Evolutionary conservation across 2,797 vertebrate species (phyloP), one percentile per base, ranked within the genome.

Genomic region (Protonibea diacanthus): DNA sequence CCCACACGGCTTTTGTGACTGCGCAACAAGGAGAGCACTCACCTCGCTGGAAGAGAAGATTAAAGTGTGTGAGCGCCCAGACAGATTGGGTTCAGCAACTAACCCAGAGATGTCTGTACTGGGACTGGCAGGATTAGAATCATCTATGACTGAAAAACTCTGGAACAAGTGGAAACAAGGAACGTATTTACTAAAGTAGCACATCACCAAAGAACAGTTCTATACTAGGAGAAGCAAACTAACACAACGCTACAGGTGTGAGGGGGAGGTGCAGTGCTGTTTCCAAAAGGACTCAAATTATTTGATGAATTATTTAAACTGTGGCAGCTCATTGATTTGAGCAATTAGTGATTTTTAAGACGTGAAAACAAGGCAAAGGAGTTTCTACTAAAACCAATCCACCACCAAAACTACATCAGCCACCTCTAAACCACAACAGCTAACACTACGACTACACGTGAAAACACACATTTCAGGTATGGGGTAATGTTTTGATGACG

Each of bases 31-130:
- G 91, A 91, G 87, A 94, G 92, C 95, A 98, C 97, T 98, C 97
- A 98, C 97, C 97, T 98, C 97, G 85, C 95, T 96, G 93, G 97
- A 98, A 94, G 97, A 97, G 96, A 98, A 98, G 97, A 96, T 96
- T 96, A 97, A 95, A 94, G 97, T 98, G 94, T 97, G 97, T 80
- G 97, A 96, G 94, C 96, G 97, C 95, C 97, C 97, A 95, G 97
- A 96, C 91, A 98, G 96, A 95, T 94, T 96, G 95, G 97, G 96
- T 92, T 98, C 97, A 93, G 96, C 93, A 81, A 98, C 96, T 95
- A 97, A 96, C 95, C 96, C 97, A 96, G 96, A 95, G 94, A 95
- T 95, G 91, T 97, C 96, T 95, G 96, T 95, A 95, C 95, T 94
- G 94, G 96, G 95, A 91, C 95, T 95, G 95, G 95, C 95, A 91